Evolutionary conservation across 2,113 vertebrate genomes (phyloP), one percentile per base, ranked within the genome.

Genomic region (Ictalurus punctatus): DNA sequence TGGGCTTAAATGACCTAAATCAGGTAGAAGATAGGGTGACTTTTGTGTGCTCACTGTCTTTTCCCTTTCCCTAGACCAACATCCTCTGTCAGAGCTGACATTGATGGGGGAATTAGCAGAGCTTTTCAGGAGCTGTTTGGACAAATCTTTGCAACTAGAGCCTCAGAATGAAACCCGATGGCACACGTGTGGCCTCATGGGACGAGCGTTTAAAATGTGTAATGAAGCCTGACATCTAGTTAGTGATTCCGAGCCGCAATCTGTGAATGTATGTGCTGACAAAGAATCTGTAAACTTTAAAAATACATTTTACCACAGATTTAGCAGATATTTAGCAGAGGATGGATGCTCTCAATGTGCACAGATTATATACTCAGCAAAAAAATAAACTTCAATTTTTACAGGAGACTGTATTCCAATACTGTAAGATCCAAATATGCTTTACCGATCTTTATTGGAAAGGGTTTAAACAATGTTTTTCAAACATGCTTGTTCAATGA

Each of bases 1-100:
- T 96, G 96, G 95, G 95, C 92, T 93, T 95, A 96, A 96, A 96
- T 96, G 95, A 95, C 95, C 94, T 95, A 95, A 96, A 94, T 95
- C 93, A 94, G 93, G 94, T 95, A 95, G 95, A 96, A 95, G 93
- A 87, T 74, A 87, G 90, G 94, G 94, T 90, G 86, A 91, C 92
- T 95, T 91, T 81, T 63, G 73, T 87, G 87, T 79, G 56, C 74
- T 84, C 44, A 52, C 34, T 74, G 48, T 89, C 48, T 83, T 76
- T 82, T 76, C 37, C 8, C 17, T 84, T 79, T 58, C 54, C 71
- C 12, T 63, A 79, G 52, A 80, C 86, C 74, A 48, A 56, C 81
- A 37, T 89, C 63, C 63, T 80, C 83, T 48, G 71, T 89, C 63
- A 69, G 61, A 0, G 74, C 63, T 86, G 88, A 88, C 87, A 84